Base-by-base conservation (phyloP, 2,797 vertebrate genomes). In the Pampus argenteus region DNA sequence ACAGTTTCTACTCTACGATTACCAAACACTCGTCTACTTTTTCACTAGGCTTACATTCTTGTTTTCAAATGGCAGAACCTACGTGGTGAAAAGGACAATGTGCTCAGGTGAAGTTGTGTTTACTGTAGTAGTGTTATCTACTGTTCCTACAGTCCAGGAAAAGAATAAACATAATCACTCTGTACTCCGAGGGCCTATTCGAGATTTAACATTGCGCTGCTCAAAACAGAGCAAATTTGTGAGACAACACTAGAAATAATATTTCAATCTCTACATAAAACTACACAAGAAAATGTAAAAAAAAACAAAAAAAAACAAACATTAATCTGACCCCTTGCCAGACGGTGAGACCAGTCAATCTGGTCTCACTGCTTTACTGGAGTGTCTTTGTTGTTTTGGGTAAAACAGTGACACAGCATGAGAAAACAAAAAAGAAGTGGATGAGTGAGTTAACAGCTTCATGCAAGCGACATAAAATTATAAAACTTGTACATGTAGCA, bases 21-120 rank as follows among this genome's bases (percentile, higher is more conserved):
- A 63, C 22, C 31, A 50, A 72, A 78, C 31, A 50, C 40, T 67
- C 56, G 56, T 71, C 65, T 72, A 74, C 57, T 26, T 42, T 57
- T 64, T 49, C 36, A 65, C 51, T 74, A 78, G 58, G 90, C 87
- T 91, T 88, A 87, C 88, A 60, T 84, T 77, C 38, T 67, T 55
- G 56, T 59, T 72, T 86, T 84, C 76, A 88, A 79, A 63, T 59
- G 36, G 78, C 56, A 67, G 73, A 80, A 81, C 85, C 85, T 88
- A 74, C 52, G 52, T 73, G 78, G 40, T 59, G 59, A 81, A 74
- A 88, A 65, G 75, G 29, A 84, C n/a, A 38, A 20, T 52, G 42
- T 56, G 31, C 51, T 66, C 2, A 61, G 52, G 18, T 59, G 3
- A 77, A n/a, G n/a, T n/a, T n/a, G n/a, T n/a, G n/a, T n/a, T n/a